Base-by-base conservation (phyloP, 2,113 vertebrate species). In the Phrynosoma blainvillii region DNA sequence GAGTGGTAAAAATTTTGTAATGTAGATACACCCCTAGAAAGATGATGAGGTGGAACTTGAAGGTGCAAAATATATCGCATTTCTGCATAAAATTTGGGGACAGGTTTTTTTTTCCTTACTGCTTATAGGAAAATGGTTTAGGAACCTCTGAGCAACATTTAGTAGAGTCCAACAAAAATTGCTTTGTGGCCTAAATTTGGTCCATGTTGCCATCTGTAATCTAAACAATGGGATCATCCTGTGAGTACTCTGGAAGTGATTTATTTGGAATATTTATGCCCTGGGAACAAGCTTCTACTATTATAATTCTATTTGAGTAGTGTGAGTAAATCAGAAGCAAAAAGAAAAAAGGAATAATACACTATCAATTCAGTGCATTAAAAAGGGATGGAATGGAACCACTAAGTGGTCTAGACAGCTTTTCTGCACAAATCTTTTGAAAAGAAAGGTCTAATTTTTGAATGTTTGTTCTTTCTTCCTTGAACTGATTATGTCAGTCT, bases 401-500 rank as follows among this genome's bases (percentile, higher is more conserved):
- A 7, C 75, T 85, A 89, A 88, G 89, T 90, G 84, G 11, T 90
- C 62, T 91, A 70, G 54, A 65, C 79, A 84, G 56, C 20, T 23
- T 47, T 90, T 76, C 86, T 1, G 0, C 79, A 47, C 47, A 86
- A 86, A n/a, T n/a, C 88, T 93, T 79, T 23, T 0, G 1, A 90
- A 93, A 83, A 88, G 89, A 92, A 27, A 1, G 25, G 76, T 42
- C 70, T 92, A 84, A 88, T 90, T 89, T 76, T 89, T 84, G 66
- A 88, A 89, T 68, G 20, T 59, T 87, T 78, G 7, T 89, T 92
- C 89, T 62, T 86, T 70, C 82, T 4, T 12, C 42, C 92, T 88
- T 18, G 59, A 47, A 71, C 73, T 83, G 62, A 89, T 92, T 94
- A 91, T 89, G 84, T 90, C 90, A 76, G 92, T 93, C 92, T 89